Base-by-base conservation (phyloP, 2,797 vertebrate genomes). In the Pseudochromis fuscus region DNA sequence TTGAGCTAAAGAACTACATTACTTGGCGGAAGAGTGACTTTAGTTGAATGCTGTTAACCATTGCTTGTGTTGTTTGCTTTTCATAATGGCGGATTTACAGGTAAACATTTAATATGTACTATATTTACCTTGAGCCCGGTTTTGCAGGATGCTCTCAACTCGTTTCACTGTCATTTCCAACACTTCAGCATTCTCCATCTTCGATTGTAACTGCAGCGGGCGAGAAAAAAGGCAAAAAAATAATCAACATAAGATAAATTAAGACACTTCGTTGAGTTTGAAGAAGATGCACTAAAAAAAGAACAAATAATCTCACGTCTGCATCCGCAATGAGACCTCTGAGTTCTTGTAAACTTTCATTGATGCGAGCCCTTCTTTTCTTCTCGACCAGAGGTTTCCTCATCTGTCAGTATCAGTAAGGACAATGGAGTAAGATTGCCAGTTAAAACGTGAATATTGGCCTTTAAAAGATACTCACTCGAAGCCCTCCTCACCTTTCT, bases 131-230 rank as follows among this genome's bases (percentile, higher is more conserved):
- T 93, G 93, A 19, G 90, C 85, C 58, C 93, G 92, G 83, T 89
- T 93, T 76, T 95, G 95, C 45, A 98, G 89, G 40, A 95, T 92
- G 72, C 87, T 92, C 77, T 96, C 96, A 66, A 97, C 96, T 12
- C 95, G 94, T 81, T 93, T 96, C 81, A 98, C 97, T 5, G 97
- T 97, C 93, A 96, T 93, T 89, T 98, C 97, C 84, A 98, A 91
- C 80, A 98, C 96, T 89, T 97, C 96, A 0, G 97, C 97, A 44
- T 98, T 98, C 94, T 98, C 97, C 94, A 97, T 95, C 92, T 96
- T 98, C 81, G 95, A 93, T 84, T 96, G 96, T 56, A 90, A 31
- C 91, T 93, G 74, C 27, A 52, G 44, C 18, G 45, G 24, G 51
- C 24, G 45, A 76, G 58, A 42, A 53, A 16, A 55, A 45, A 28